Evolutionary conservation across 2,888 invertebrate genomes (phyloP), one percentile per base, ranked within the genome.

Genomic region (Pogonocherus hispidulus): DNA sequence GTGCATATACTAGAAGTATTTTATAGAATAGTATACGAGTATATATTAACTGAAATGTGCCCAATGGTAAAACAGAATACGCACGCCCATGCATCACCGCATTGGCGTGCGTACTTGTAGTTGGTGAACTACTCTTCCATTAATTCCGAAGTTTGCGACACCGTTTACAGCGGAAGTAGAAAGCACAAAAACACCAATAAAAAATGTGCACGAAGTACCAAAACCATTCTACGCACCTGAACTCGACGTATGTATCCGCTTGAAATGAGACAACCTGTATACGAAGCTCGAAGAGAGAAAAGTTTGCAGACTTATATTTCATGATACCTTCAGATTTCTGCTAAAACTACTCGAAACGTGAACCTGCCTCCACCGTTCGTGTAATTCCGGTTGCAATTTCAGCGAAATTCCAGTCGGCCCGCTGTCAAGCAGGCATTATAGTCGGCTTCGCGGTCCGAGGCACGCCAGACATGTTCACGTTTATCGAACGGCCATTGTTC

Each of bases 381-480:
- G 35, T 41, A 55, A 55, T 55, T 55, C 55, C 55, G 41, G 55
- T 55, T n/a, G 55, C 55, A 37, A 20, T 27, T 23, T 23, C 35
- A 44, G 44, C 20, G 46, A 23, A 57, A 57, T 57, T 23, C 44
- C 44, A 9, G 32, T 16, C 32, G 14, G 16, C 14, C 57, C 37
- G 57, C 23, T 41, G 57, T 57, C 57, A 44, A 46, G 23, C 14
- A 44, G 27, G 6, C 44, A 44, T 57, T 57, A 44, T 44, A 46
- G 46, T 44, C 46, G 55, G 57, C 32, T 46, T 32, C 23, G 47
- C 47, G 18, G 19, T 32, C 19, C 27, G 47, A 46, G 46, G 47
- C 47, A 59, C 47, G 46, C 59, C 59, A 59, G 59, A 47, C 59
- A 59, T 59, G 62, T 23, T 35, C 62, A 62, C 62, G 62, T 62